Evolutionary conservation across 2,797 vertebrate species (phyloP).

Genomic region (Atherinosoma microstoma): DNA sequence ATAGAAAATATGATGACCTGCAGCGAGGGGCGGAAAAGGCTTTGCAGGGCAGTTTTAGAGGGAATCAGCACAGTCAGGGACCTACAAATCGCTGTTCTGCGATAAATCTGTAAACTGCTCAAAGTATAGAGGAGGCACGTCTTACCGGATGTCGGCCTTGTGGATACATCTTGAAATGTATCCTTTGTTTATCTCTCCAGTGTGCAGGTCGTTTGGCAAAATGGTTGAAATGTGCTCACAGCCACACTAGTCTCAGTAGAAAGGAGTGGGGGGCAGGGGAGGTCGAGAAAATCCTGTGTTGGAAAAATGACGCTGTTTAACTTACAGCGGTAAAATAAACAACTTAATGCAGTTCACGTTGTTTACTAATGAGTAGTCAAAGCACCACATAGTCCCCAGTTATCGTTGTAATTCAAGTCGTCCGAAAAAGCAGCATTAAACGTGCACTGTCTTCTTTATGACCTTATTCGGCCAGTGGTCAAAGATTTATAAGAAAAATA

Average conservation of each 20-base stretch:
- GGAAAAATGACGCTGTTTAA: slow-evolving; percentile 74
- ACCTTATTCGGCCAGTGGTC: slow-evolving; percentile 68
- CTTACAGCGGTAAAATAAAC: slow-evolving; percentile 37
- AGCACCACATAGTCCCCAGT: slow-evolving; percentile 25
- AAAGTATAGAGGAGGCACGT: slow-evolving; percentile 68
- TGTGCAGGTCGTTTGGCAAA: slow-evolving; percentile 73
- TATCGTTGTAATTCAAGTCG: background rate
- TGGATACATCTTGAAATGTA: slow-evolving; percentile 88
- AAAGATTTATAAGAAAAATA: background rate
- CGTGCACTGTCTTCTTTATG: slow-evolving; percentile 44
- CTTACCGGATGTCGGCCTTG: slow-evolving; percentile 93
- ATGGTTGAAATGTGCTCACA: slow-evolving; percentile 69
- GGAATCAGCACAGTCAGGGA: slow-evolving; percentile 32
- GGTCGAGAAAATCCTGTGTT: slow-evolving; percentile 71
- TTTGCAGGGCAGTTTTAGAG: slow-evolving; percentile 32
- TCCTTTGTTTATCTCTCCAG: slow-evolving; percentile 81
- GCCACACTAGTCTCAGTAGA: slow-evolving; percentile 69
- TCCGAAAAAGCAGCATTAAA: slow-evolving; percentile 23
- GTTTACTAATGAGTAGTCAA: slow-evolving; percentile 30
- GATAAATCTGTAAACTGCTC: slow-evolving; percentile 47
- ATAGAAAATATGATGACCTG: slow-evolving; percentile 45
- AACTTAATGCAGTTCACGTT: slow-evolving; percentile 18
- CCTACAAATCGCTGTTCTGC: slow-evolving; percentile 38
- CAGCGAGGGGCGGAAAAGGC: slow-evolving; percentile 24
- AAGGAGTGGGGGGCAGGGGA: slow-evolving; percentile 30